Evolutionary conservation across 2,888 invertebrate species (phyloP).

Genomic region (Oligia fasciuncula): DNA sequence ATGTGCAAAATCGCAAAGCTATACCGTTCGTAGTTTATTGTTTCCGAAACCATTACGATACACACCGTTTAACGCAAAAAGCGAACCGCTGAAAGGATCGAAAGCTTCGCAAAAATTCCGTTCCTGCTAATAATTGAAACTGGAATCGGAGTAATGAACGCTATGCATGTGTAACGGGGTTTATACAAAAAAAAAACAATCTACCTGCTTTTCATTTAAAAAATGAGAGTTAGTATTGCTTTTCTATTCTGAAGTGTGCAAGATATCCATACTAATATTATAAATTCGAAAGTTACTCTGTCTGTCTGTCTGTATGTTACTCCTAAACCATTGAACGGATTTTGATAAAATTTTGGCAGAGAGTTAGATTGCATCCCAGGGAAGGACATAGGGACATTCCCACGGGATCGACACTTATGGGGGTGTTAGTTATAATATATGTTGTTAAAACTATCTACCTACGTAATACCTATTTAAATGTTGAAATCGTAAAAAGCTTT

Average conservation of each 20-base stretch:
- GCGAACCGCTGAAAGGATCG: constrained; percentile 72
- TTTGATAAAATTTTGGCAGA: too few relatives aligned
- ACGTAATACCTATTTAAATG: neutral
- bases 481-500: neutral
- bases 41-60: constrained; percentile 81
- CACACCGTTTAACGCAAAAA: constrained; percentile 82
- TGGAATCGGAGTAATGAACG: constrained; percentile 72
- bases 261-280: neutral
- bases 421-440: too few relatives aligned
- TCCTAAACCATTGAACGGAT: too few relatives aligned
- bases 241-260: constrained; percentile 10
- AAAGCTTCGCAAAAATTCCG: constrained; percentile 73
- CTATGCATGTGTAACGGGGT: constrained; percentile 56
- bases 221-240: constrained; percentile 24
- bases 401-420: too few relatives aligned
- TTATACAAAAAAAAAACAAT: constrained; percentile 49
- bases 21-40: constrained; percentile 77
- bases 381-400: too few relatives aligned
- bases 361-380: too few relatives aligned
- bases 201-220: constrained; percentile 34
- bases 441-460: neutral
- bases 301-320: too few relatives aligned
- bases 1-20: constrained; percentile 71
- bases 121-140: constrained; percentile 76
- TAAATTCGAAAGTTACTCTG: too few relatives aligned